Conservation (phyloP, 2,888 invertebrate genomes). For the Tetranychus piercei region DNA sequence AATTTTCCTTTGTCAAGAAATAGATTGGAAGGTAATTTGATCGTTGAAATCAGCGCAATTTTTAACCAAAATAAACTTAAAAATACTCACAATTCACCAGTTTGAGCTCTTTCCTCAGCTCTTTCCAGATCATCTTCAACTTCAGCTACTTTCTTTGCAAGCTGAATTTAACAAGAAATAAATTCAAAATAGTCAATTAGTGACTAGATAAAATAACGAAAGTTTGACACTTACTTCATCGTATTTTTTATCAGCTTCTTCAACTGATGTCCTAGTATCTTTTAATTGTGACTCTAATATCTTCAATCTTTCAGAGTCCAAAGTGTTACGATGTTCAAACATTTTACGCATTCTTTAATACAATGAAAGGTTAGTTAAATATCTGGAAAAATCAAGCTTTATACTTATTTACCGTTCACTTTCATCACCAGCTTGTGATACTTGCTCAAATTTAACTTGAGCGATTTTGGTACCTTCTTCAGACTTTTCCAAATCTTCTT, state of each 20-base stretch:
- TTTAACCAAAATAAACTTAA: background rate
- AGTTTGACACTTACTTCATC: constrained; percentile 60
- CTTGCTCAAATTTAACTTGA: constrained; percentile 93
- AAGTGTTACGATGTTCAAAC: constrained; percentile 97
- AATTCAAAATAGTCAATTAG: background rate
- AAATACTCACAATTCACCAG: constrained; percentile 90
- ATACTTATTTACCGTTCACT: constrained; percentile 54
- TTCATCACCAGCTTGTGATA: constrained; percentile 98
- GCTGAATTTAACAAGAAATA: background rate
- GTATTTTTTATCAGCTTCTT: constrained; percentile 99
- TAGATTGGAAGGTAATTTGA: background rate
- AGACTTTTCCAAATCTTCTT: constrained; percentile 97
- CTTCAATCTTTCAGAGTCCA: constrained; percentile 99
- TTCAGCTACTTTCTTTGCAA: constrained; percentile 99
- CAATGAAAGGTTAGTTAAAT: background rate
- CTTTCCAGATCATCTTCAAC: constrained; percentile 99
- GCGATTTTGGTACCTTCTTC: constrained; percentile 91
- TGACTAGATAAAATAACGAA: background rate
- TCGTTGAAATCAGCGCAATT: background rate
- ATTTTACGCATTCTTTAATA: constrained; percentile 81
- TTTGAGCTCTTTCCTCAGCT: constrained; percentile 95
- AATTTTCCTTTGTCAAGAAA: constrained; percentile 56
- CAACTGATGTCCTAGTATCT: constrained; percentile 97
- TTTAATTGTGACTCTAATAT: constrained; percentile 97
- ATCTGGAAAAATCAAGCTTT: background rate